Evolutionary conservation across 2,888 invertebrate species (phyloP).

Genomic region (Eudemis profundana): DNA sequence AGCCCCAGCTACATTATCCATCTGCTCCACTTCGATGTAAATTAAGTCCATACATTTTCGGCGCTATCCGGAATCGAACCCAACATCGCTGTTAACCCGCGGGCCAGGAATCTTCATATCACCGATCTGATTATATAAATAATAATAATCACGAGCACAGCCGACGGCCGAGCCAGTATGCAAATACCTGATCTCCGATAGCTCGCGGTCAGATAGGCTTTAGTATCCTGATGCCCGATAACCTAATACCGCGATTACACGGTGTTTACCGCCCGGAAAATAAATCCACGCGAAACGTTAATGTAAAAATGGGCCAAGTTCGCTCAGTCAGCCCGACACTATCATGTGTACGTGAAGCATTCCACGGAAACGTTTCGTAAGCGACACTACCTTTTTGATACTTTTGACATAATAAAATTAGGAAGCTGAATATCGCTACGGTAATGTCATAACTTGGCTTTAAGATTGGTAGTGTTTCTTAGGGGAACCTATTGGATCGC

Average conservation of each 20-base stretch:
- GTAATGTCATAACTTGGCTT: no score
- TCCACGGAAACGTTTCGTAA: no score
- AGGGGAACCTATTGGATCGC: no score
- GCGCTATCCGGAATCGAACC: conserved; percentile 37
- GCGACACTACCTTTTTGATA: no score
- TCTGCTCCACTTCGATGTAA: conserved; percentile 17
- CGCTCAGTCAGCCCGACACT: no score
- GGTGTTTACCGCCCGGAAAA: conserved; percentile 37
- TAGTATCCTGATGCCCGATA: conserved; percentile 38
- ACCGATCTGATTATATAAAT: conserved; percentile 40
- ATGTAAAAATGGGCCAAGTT: no score
- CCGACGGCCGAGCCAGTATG: conserved; percentile 41
- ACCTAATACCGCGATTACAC: conserved; percentile 42
- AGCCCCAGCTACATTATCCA: no score
- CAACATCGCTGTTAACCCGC: conserved; percentile 37
- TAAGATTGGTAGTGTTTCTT: no score
- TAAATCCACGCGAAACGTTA: no score
- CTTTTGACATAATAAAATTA: no score
- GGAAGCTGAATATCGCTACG: no score
- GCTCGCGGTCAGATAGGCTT: conserved; percentile 35
- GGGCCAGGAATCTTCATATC: conserved; percentile 38
- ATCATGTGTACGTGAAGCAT: no score
- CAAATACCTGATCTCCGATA: conserved; percentile 41
- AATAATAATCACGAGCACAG: conserved; percentile 42
- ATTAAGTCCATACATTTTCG: conserved; percentile 34